phyloP scores from a whole-genome alignment of 2,888 invertebrate species.

The Crematogaster levior region DNA sequence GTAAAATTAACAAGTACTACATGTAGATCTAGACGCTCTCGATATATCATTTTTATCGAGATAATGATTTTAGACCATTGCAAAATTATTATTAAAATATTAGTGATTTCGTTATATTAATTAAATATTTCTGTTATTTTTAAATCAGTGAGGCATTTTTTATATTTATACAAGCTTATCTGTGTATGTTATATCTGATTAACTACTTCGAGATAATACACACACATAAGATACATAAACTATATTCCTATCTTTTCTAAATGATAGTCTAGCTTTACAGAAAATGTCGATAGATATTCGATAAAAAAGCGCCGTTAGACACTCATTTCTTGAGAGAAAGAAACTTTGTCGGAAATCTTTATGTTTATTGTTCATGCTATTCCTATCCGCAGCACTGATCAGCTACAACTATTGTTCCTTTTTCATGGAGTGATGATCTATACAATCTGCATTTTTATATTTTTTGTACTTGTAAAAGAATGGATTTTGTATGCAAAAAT shows the following conservation, averaged over 20 bases:
- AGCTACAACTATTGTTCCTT: background rate
- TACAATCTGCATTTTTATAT: background rate
- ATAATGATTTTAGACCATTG: background rate
- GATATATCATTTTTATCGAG: background rate
- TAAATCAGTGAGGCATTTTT: background rate
- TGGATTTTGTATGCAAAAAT: slow-evolving; percentile 3
- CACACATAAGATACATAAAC: too few species aligned
- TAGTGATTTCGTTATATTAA: background rate
- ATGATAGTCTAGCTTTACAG: background rate
- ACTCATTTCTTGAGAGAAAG: background rate
- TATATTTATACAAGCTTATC: background rate
- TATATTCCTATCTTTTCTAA: background rate
- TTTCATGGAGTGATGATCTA: background rate
- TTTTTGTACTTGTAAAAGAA: background rate
- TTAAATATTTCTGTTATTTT: background rate
- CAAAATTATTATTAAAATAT: background rate
- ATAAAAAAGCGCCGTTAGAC: background rate
- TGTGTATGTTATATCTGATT: too few species aligned
- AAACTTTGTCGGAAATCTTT: background rate
- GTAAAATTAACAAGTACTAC: background rate
- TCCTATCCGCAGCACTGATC: background rate
- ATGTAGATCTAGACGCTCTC: background rate
- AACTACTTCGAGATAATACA: background rate
- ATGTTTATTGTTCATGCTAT: too few species aligned
- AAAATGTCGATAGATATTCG: background rate